phyloP scores from a whole-genome alignment of 2,113 vertebrate genomes.

The Hippocampus comes region DNA sequence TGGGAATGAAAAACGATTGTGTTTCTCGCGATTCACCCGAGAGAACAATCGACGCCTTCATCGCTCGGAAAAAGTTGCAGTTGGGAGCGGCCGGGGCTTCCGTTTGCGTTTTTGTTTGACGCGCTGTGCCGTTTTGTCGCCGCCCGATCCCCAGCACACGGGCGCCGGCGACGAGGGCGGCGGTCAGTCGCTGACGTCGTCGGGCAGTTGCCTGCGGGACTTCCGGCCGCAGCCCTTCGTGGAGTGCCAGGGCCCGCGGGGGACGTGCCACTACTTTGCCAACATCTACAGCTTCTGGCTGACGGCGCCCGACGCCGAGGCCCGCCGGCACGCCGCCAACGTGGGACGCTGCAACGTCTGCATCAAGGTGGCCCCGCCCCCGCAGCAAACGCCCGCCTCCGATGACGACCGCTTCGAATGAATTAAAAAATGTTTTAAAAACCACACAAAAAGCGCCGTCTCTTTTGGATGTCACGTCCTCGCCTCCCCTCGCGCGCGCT shows the following conservation, averaged over 20 bases:
- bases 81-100: no score
- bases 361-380: slow-evolving; percentile 63
- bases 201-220: slow-evolving; percentile 85
- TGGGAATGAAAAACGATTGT: no score
- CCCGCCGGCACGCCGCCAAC: slow-evolving; percentile 61
- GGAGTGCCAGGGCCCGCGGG: slow-evolving; percentile 87
- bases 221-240: slow-evolving; percentile 85
- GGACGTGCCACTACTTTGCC: slow-evolving; percentile 86
- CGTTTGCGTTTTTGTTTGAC: no score
- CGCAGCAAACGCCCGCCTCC: not conserved
- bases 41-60: no score
- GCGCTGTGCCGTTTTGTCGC: not conserved
- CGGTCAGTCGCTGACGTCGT: slow-evolving; percentile 85
- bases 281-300: slow-evolving; percentile 92
- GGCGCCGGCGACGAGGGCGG: slow-evolving; percentile 87
- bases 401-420: not conserved
- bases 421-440: not conserved
- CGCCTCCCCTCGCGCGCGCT: no score
- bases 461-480: no score
- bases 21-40: no score
- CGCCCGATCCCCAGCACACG: slow-evolving; percentile 77
- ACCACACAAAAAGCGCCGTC: no score
- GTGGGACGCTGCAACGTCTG: slow-evolving; percentile 85
- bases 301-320: slow-evolving; percentile 58
- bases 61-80: no score